A percentile compares a stretch with the other conserved stretches of the same genome.
Evolutionary conservation across 2,888 invertebrate genomes (phyloP).

Genomic region (Agelastica alni): DNA sequence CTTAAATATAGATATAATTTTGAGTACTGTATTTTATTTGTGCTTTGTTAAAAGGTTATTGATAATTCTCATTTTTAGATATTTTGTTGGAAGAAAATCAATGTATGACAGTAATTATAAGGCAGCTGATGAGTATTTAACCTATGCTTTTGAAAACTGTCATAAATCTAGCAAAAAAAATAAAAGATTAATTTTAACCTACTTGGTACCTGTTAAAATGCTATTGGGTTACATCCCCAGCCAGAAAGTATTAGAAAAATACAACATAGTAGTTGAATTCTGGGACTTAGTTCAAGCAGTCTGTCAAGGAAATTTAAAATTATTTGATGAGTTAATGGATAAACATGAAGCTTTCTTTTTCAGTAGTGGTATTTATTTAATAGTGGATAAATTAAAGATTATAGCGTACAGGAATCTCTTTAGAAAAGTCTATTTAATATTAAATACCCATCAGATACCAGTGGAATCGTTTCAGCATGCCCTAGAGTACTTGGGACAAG

Average conservation of each 20-base stretch:
- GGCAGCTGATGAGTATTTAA: constrained; percentile 88
- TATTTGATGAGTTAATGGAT: constrained; percentile 82
- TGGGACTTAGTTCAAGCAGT: constrained; percentile 87
- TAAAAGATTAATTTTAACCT: constrained; percentile 90
- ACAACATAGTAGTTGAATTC: constrained; percentile 83
- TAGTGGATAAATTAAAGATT: constrained; percentile 94
- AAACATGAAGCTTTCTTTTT: constrained; percentile 92
- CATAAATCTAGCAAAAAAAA: constrained; percentile 80
- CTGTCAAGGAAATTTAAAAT: constrained; percentile 84
- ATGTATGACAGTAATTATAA: constrained; percentile 98
- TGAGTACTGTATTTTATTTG: too few species aligned
- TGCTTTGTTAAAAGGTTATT: too few species aligned
- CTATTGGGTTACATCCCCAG: constrained; percentile 94
- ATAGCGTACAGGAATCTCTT: constrained; percentile 95
- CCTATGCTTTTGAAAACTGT: constrained; percentile 92
- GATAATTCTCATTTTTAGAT: too few species aligned
- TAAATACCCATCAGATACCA: constrained; percentile 85
- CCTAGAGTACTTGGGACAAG: constrained; percentile 79
- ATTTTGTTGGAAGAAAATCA: constrained; percentile 95
- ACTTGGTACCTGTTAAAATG: constrained; percentile 97
- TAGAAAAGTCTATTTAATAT: constrained; percentile 81
- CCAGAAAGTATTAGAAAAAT: constrained; percentile 77
- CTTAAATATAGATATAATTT: too few species aligned
- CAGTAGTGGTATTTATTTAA: constrained; percentile 94
- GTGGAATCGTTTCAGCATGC: constrained; percentile 83